Conservation (phyloP, 2,113 vertebrate genomes). For the Aviceda subcristata region DNA sequence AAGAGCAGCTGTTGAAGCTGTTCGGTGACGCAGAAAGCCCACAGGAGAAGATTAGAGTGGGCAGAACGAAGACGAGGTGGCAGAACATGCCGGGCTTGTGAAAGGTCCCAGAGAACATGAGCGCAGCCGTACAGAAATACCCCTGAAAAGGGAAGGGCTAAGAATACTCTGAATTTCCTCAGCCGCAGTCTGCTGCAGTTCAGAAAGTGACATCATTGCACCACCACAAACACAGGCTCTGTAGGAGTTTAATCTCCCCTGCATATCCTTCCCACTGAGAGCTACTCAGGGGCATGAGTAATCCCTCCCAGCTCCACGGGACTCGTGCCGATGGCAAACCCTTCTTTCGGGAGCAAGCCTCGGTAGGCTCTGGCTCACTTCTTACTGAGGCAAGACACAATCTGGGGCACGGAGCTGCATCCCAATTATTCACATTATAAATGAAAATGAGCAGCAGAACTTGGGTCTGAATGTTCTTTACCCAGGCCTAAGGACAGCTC, state of each 20-base stretch:
- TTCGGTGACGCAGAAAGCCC: background rate
- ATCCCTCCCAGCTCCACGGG: background rate
- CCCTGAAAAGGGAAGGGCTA: background rate
- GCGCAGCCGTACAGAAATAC: background rate
- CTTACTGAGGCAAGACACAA: background rate
- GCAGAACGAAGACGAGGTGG: background rate
- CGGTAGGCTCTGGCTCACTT: background rate
- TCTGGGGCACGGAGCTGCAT: background rate
- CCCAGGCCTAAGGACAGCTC: background rate
- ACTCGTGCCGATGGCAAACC: background rate
- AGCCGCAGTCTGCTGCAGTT: slow-evolving; percentile 28
- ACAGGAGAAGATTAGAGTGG: background rate
- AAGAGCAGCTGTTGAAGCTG: background rate
- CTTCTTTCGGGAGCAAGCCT: background rate
- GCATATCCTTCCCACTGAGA: background rate
- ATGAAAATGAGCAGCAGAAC: background rate
- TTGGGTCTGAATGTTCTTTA: background rate
- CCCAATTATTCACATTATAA: background rate
- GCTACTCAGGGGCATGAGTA: background rate
- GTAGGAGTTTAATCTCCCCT: background rate
- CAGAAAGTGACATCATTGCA: slow-evolving; percentile 26
- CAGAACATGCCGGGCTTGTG: background rate
- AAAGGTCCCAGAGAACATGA: background rate
- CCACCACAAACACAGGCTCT: background rate
- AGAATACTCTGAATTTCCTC: background rate